These are phyloP conservation scores for Leucophenga maculata DNA, from an alignment of 2,888 invertebrate genomes.

Conservation along the genomic window DNA sequence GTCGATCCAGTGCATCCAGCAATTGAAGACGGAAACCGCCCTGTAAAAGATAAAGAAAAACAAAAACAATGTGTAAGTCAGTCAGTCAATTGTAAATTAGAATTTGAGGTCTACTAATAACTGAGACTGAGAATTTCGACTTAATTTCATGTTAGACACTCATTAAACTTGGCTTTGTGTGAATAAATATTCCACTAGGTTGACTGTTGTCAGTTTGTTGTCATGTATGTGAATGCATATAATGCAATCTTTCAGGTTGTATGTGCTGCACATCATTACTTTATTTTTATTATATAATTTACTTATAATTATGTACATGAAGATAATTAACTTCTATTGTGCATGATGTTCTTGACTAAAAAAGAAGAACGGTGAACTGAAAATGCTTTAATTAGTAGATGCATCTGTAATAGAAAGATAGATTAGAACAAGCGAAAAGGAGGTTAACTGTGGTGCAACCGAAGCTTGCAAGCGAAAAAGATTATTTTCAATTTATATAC, in stretches of 20 bases:
- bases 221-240: neutral
- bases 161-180: conserved; percentile 7
- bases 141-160: conserved; percentile 38
- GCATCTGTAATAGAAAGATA: too few species aligned
- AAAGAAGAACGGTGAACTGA: neutral
- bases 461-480: too few species aligned
- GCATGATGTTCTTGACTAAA: neutral
- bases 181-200: neutral
- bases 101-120: neutral
- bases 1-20: conserved; percentile 87
- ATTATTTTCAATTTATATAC: too few species aligned
- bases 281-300: conserved; percentile 7
- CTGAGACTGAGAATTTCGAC: conserved; percentile 51
- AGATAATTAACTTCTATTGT: neutral
- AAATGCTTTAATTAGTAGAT: too few species aligned
- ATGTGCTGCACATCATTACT: neutral
- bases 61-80: conserved; percentile 46
- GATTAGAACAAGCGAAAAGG: too few species aligned
- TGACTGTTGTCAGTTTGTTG: too few species aligned
- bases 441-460: too few species aligned
- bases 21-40: conserved; percentile 93
- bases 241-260: conserved; percentile 10
- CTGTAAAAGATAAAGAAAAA: conserved; percentile 75
- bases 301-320: conserved; percentile 16
- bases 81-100: too few species aligned